Conservation (phyloP, 2,113 vertebrate genomes). For the Speoplatyrhinus poulsoni region DNA sequence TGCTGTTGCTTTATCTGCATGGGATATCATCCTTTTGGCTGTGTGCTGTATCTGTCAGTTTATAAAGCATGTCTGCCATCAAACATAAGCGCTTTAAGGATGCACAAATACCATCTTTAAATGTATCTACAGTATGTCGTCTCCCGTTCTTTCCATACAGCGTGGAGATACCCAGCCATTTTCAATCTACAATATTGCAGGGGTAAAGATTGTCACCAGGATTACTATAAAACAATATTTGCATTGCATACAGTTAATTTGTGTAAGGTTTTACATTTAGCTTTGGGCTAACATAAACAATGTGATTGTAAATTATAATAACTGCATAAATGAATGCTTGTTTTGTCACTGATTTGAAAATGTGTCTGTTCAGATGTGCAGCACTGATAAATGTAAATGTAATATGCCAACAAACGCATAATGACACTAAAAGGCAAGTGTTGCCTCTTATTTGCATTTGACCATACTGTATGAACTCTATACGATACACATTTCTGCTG, state of each 20-base stretch:
- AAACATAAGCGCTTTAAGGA: slow-evolving; percentile 38
- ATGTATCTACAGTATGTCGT: slow-evolving; percentile 11
- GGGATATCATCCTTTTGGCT: slow-evolving; percentile 30
- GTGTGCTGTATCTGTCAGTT: slow-evolving; percentile 15
- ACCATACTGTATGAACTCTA: too few species aligned
- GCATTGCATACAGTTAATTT: neutral
- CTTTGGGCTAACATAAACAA: slow-evolving; percentile 1
- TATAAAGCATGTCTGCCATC: slow-evolving; percentile 14
- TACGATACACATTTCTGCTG: too few species aligned
- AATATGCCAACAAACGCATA: too few species aligned
- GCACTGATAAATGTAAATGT: slow-evolving; percentile 8
- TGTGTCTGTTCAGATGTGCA: slow-evolving; percentile 6
- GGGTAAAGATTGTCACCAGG: too few species aligned
- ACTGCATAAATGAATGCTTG: neutral
- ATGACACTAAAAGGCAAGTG: neutral
- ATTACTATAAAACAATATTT: neutral
- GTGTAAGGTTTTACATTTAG: neutral
- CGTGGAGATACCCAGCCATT: neutral
- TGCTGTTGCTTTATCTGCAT: slow-evolving; percentile 39
- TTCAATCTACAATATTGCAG: too few species aligned
- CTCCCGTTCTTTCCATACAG: slow-evolving; percentile 7
- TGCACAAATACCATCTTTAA: slow-evolving; percentile 18
- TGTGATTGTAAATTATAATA: slow-evolving; percentile 3
- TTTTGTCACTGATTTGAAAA: neutral
- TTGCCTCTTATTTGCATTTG: too few species aligned